These are phyloP conservation scores for Geophilus truncorum DNA, from an alignment of 2,888 invertebrate genomes.

Conservation along the genomic window DNA sequence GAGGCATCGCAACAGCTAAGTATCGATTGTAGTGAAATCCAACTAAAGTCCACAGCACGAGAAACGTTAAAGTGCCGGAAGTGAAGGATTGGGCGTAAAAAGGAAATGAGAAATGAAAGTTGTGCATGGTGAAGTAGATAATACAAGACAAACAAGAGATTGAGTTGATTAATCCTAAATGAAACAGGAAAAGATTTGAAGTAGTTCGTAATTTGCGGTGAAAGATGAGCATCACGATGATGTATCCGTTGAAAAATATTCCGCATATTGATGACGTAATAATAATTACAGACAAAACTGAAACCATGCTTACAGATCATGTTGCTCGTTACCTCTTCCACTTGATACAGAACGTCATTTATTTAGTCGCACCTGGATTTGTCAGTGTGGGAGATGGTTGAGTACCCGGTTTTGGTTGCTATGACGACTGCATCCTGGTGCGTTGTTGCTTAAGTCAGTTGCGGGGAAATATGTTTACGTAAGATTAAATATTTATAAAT, in stretches of 20 bases:
- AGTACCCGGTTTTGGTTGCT: neutral
- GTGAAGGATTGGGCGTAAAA: constrained; percentile 41
- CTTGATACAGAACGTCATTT: neutral
- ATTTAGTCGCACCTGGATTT: neutral
- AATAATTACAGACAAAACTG: constrained; percentile 14
- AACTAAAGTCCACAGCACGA: constrained; percentile 73
- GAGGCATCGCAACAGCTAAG: constrained; percentile 71
- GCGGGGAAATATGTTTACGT: neutral
- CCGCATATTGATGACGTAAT: constrained; percentile 52
- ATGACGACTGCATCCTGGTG: constrained; percentile 6
- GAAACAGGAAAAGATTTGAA: constrained; percentile 66
- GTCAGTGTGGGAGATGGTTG: neutral
- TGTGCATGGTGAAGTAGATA: constrained; percentile 53
- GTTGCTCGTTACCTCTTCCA: neutral
- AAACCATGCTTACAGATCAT: neutral
- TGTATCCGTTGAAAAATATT: constrained; percentile 67
- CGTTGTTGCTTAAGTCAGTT: neutral
- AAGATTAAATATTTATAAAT: constrained; percentile 5
- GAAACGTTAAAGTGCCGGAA: constrained; percentile 63
- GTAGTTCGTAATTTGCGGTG: constrained; percentile 64
- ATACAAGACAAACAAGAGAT: constrained; percentile 44
- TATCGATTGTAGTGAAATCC: constrained; percentile 64
- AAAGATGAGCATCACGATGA: constrained; percentile 65
- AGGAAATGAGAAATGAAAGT: constrained; percentile 39
- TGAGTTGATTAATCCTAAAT: constrained; percentile 65